These are phyloP conservation scores for Heterochromis multidens DNA, from an alignment of 2,113 vertebrate species.

Conservation along the genomic window DNA sequence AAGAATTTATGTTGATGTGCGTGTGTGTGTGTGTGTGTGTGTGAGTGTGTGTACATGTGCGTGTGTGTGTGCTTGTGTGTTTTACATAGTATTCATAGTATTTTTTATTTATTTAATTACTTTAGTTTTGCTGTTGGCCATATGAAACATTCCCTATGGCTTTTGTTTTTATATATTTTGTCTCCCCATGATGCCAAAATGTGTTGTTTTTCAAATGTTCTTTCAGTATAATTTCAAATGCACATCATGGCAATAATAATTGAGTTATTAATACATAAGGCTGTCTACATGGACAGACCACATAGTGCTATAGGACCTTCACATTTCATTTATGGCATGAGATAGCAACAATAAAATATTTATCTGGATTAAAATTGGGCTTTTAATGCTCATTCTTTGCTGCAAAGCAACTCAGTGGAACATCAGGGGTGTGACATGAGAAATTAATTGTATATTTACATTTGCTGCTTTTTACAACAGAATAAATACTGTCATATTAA, in stretches of 20 bases:
- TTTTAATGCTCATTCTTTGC: not conserved
- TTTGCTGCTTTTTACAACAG: not conserved
- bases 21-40: not conserved
- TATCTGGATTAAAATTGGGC: slow-evolving; percentile 39
- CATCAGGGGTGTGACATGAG: not conserved
- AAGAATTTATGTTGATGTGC: not conserved
- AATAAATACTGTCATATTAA: not conserved
- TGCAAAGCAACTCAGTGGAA: not conserved
- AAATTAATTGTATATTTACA: not conserved
- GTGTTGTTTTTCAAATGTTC: not conserved
- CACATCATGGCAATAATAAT: not conserved
- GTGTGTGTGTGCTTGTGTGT: not conserved
- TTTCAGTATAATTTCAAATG: not conserved
- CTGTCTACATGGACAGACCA: not conserved
- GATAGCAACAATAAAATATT: slow-evolving; percentile 66
- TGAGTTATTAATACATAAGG: not conserved
- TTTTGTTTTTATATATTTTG: not conserved
- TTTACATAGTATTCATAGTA: slow-evolving; percentile 16
- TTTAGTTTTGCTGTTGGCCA: slow-evolving; percentile 46
- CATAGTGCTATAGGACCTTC: slow-evolving; percentile 1
- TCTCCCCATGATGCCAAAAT: slow-evolving; percentile 4
- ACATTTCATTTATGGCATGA: slow-evolving; percentile 34
- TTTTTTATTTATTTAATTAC: slow-evolving; percentile 73
- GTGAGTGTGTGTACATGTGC: not conserved
- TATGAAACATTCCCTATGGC: slow-evolving; percentile 13